Evolutionary conservation across 2,797 vertebrate species (phyloP).

Genomic region (Morelia viridis): DNA sequence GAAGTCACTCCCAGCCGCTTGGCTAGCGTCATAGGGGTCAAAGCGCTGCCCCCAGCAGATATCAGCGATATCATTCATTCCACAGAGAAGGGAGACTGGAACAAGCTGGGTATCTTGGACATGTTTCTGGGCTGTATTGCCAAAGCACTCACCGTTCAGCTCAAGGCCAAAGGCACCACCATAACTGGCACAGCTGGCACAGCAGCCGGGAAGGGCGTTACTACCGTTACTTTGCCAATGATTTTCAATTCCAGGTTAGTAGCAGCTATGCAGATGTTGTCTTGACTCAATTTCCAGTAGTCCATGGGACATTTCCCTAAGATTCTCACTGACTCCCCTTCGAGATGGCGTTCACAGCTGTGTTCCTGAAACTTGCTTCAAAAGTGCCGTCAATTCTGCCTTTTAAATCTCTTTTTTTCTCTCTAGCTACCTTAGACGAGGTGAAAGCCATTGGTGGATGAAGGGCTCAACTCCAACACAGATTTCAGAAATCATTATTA

Average conservation of each 20-base stretch:
- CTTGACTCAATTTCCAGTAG: background rate
- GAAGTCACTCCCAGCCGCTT: slow-evolving; percentile 95
- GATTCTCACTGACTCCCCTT: background rate
- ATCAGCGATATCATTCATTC: slow-evolving; percentile 99
- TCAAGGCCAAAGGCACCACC: slow-evolving; percentile 98
- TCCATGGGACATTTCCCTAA: background rate
- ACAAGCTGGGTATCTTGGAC: slow-evolving; percentile 95
- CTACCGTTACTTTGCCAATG: slow-evolving; percentile 97
- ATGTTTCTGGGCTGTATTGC: slow-evolving; percentile 99
- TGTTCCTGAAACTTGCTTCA: slow-evolving; percentile 8
- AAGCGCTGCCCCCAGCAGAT: slow-evolving; percentile 94
- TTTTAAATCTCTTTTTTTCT: background rate
- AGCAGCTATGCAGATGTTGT: background rate
- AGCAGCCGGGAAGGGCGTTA: slow-evolving; percentile 94
- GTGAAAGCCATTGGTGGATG: slow-evolving; percentile 99
- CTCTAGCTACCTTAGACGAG: slow-evolving; percentile 91
- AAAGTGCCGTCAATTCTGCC: background rate
- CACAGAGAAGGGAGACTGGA: slow-evolving; percentile 98
- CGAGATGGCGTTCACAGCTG: background rate
- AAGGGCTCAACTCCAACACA: slow-evolving; percentile 98
- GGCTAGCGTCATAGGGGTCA: slow-evolving; percentile 97
- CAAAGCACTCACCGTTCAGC: slow-evolving; percentile 97
- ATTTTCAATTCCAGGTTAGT: slow-evolving; percentile 98
- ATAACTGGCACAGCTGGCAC: slow-evolving; percentile 92
- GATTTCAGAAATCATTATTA: slow-evolving; percentile 99